Percentiles rank a stretch among this genome's conserved stretches.
Evolutionary conservation across 2,888 invertebrate species (phyloP).

Genomic region (Acanthosepion lycidas): DNA sequence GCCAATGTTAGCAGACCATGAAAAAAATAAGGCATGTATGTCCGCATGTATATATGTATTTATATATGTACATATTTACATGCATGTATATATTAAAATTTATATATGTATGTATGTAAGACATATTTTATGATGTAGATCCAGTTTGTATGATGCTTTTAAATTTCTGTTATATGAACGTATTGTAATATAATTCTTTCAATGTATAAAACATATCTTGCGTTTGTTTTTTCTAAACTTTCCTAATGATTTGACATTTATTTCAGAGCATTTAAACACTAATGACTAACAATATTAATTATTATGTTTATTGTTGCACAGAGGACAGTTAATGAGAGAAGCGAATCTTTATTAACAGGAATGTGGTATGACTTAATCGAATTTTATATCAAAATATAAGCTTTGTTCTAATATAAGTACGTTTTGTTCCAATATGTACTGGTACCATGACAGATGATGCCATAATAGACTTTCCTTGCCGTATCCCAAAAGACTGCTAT

Average conservation of each 20-base stretch:
- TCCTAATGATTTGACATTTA: neutral
- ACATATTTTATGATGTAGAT: neutral
- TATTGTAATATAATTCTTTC: conserved; percentile 40
- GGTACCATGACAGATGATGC: no score
- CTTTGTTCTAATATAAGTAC: no score
- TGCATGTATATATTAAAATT: neutral
- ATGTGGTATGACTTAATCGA: no score
- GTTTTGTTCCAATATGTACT: no score
- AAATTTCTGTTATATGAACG: conserved; percentile 41
- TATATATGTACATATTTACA: neutral
- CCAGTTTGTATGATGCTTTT: conserved; percentile 41
- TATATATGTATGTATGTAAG: neutral
- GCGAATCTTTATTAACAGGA: no score
- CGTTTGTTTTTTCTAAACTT: neutral
- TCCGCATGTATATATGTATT: neutral
- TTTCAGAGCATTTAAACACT: neutral
- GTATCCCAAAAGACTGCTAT: no score
- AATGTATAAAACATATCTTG: neutral
- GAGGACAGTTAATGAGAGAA: no score
- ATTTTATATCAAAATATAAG: no score
- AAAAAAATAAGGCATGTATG: neutral
- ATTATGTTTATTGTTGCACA: no score
- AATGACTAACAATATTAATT: no score
- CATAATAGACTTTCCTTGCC: no score
- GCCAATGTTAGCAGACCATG: no score